These are phyloP conservation scores for Euura saliciscinereae DNA, from an alignment of 1,140 invertebrate species.

Conservation along the genomic window DNA sequence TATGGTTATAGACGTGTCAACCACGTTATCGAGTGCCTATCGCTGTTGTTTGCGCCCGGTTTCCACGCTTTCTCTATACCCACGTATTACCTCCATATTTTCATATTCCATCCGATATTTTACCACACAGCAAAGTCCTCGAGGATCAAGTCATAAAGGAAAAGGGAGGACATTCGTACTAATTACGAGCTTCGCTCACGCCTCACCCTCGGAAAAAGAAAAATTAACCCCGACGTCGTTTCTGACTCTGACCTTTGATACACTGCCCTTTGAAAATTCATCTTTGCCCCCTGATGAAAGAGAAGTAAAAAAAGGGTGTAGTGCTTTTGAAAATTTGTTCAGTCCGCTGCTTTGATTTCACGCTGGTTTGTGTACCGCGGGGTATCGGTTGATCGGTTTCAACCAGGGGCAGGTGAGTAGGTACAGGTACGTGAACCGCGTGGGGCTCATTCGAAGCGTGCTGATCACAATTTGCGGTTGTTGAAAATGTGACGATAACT, in stretches of 20 bases:
- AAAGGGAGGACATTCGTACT: slow-evolving; percentile 38
- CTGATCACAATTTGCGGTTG: background rate
- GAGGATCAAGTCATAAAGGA: background rate
- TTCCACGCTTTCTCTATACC: background rate
- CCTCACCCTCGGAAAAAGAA: slow-evolving; percentile 42
- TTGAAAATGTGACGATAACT: background rate
- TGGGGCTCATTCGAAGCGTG: background rate
- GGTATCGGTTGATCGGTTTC: too few relatives aligned
- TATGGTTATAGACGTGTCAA: slow-evolving; percentile 3
- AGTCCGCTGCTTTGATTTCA: too few relatives aligned
- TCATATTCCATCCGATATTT: too few relatives aligned
- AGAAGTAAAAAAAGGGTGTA: too few relatives aligned
- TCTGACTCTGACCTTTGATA: too few relatives aligned
- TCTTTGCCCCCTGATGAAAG: too few relatives aligned
- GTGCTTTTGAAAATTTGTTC: too few relatives aligned
- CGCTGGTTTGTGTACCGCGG: background rate
- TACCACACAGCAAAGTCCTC: background rate
- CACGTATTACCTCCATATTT: too few relatives aligned
- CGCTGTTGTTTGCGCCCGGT: background rate
- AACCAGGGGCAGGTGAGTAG: too few relatives aligned
- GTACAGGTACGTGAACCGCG: background rate
- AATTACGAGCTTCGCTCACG: slow-evolving; percentile 53
- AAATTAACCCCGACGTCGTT: too few relatives aligned
- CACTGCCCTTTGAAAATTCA: too few relatives aligned
- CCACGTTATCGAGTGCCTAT: slow-evolving; percentile 13